Evolutionary conservation across 2,113 vertebrate genomes (phyloP), one percentile per base, ranked within the genome.

Genomic region (Chroicocephalus ridibundus): DNA sequence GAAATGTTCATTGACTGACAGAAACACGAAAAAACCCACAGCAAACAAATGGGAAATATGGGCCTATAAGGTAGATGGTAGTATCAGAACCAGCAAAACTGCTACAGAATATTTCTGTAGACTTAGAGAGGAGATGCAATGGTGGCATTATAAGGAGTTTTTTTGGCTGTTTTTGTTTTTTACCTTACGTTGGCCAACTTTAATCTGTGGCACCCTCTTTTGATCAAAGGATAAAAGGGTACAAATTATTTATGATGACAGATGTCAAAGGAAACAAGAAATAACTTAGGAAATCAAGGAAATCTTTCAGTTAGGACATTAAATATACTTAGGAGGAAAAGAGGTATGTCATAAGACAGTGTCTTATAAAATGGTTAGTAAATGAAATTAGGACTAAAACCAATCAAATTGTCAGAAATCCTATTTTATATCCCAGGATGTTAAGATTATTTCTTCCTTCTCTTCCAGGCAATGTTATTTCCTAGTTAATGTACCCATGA

Each of bases 371-470:
- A 94, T 3, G 3, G 76, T 83, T 88, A 88, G 81, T 68, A 94
- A 95, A 97, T 97, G 58, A 93, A 91, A 95, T 96, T 91, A 91
- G 52, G 88, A 71, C 13, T 80, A 91, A 91, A 94, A 65, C 3
- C 78, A 96, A 96, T 96, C 78, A 91, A 94, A 94, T 96, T 91
- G 90, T 72, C 70, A 96, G 83, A 95, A 96, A 96, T 85, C 29
- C 66, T 94, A 93, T 93, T 96, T 96, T 91, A 89, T 89, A 65
- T 61, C 78, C 85, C 79, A 94, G 91, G 81, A 97, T 85, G 70
- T 82, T 65, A 93, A 57, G 68, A 72, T 95, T 94, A 85, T 84
- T 93, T 95, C 72, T 96, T 95, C 86, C 89, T 97, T 94, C 31
- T 96, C 65, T 93, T 93, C 57, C 86, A 89, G 52, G 49, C 77